Evolutionary conservation across 2,888 invertebrate species (phyloP), one percentile per base, ranked within the genome.

Genomic region (Tillus elongatus): DNA sequence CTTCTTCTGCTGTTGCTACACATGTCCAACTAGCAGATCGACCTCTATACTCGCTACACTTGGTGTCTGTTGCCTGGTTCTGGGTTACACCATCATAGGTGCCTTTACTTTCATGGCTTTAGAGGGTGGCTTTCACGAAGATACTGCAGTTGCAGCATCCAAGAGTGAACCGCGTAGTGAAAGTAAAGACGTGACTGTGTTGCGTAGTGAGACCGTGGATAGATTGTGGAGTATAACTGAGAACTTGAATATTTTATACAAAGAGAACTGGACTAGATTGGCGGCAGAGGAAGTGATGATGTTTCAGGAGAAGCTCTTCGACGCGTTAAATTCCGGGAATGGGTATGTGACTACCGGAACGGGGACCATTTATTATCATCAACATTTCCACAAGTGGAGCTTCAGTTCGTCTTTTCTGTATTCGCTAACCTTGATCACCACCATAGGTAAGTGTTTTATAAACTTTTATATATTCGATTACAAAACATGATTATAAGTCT

Each of bases 361-460:
- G 11, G 57, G 57, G 3, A 50, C 66, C n/a, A 55, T 59, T 39
- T 53, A 54, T 30, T 59, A 60, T 41, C 48, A 55, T 32, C 61
- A 62, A 33, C 53, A 53, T 30, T 37, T 77, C 50, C 81, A 84
- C 58, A 74, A 81, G 51, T 93, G 92, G 91, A 88, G 88, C 31
- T 90, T 92, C 64, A 84, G 90, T 46, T 86, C 88, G 47, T 89
- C 91, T 50, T 87, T 93, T 60, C 73, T 95, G 33, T 95, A 93
- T 63, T 91, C 91, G 14, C 72, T 93, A 51, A 92, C 93, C 11
- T 78, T 95, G 47, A 92, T 93, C 58, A 92, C 92, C 4, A 93
- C 92, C 26, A 92, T 92, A 53, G 92, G 92, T 92, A 66, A 79
- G 82, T 68, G 14, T 29, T 29, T 6, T 8, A n/a, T 19, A 19